A percentile compares a stretch with the other conserved stretches of the same genome.
Conservation (phyloP, 1,140 invertebrate species). For the Brachionus paranguensis region DNA sequence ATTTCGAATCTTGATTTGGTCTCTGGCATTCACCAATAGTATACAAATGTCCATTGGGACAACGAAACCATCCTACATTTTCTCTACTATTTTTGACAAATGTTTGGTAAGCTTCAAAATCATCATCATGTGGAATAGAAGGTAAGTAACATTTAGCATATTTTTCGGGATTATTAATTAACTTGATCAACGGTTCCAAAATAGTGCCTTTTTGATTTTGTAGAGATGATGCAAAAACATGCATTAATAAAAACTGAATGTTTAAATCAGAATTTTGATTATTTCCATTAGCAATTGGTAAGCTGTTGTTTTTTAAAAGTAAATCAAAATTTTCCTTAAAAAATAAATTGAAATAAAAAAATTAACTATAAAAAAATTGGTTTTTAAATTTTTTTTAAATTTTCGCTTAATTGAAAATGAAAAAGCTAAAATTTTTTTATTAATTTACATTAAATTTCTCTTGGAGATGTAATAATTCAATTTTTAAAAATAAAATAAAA, state of each 20-base stretch:
- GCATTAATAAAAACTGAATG: conserved; percentile 12
- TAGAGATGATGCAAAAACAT: background rate
- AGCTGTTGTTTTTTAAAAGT: background rate
- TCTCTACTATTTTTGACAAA: conserved; percentile 40
- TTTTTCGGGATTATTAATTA: background rate
- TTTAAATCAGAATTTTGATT: background rate
- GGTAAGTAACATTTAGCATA: conserved; percentile 30
- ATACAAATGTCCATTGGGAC: conserved; percentile 49
- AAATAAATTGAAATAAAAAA: background rate
- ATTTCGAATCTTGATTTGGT: conserved; percentile 41
- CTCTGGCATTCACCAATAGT: conserved; percentile 49
- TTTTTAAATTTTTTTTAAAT: no score
- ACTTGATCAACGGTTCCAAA: background rate
- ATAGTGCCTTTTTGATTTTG: background rate
- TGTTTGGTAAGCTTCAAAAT: conserved; percentile 42
- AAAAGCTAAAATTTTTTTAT: no score
- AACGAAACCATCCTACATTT: conserved; percentile 43
- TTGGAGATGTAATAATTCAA: no score
- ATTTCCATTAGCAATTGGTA: background rate
- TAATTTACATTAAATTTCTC: no score
- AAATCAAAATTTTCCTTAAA: background rate
- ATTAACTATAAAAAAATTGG: background rate
- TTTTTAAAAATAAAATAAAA: no score
- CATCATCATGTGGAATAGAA: conserved; percentile 42
- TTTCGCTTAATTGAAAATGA: no score